Base-by-base conservation (phyloP, 2,113 vertebrate genomes). In the Agapornis roseicollis region DNA sequence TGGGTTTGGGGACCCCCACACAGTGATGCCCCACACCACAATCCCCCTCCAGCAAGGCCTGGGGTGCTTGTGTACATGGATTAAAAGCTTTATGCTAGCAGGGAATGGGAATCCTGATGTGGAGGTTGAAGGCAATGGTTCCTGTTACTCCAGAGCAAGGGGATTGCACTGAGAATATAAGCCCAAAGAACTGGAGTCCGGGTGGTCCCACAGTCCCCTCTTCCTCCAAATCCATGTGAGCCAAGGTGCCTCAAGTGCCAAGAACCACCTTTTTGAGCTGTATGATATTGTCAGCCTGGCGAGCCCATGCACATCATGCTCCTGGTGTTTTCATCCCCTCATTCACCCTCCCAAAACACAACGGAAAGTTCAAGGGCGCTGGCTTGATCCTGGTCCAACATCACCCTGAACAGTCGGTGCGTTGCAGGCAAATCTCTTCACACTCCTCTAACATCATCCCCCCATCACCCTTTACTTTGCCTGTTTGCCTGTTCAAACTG, bases 131-230 rank as follows among this genome's bases (percentile, higher is more conserved):
- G 33, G 22, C 44, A 33, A 4, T 1, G 27, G 12, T 42, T 20
- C n/a, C 44, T 7, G n/a, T 1, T 14, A 63, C 37, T 44, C 44
- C 69, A 7, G 19, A 72, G 71, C 8, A n/a, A 58, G 24, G 17
- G 2, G 46, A 13, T 3, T 10, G 42, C 31, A 6, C 0, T 11
- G 63, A 61, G 53, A 68, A 19, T 0, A 0, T 3, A 15, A 55
- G 8, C 44, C 18, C 65, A 39, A 66, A 69, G 37, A n/a, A 18
- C 0, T 4, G 41, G 66, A 71, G 9, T 10, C 50, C 7, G 44
- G 12, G 6, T 7, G 28, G 28, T 3, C 33, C 42, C 7, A 1
- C 9, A 12, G n/a, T 22, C 33, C 55, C 61, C 24, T 41, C 11
- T 9, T 44, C 49, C 39, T 33, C 31, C 50, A 31, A 49, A 85